These are phyloP conservation scores for Oryzias curvinotus DNA, from an alignment of 2,113 vertebrate genomes.

Conservation along the genomic window DNA sequence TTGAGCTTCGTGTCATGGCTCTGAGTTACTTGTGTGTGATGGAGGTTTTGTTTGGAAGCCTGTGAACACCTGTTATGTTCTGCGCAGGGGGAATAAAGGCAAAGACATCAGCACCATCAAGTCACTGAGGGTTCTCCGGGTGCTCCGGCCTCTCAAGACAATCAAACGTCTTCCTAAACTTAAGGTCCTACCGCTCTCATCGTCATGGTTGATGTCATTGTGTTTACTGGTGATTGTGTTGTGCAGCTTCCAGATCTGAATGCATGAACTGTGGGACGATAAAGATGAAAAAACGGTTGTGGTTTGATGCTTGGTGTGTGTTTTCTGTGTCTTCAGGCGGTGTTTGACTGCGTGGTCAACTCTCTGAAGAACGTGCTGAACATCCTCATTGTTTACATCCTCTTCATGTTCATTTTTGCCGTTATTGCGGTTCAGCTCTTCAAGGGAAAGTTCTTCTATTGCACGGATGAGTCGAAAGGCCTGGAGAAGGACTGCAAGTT, in stretches of 20 bases:
- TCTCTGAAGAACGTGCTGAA: constrained; percentile 97
- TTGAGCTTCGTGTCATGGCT: too few relatives aligned
- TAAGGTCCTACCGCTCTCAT: constrained; percentile 74
- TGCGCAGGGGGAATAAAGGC: constrained; percentile 91
- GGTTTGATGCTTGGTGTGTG: too few relatives aligned
- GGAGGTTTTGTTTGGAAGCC: too few relatives aligned
- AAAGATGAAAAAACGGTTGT: too few relatives aligned
- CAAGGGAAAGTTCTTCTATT: constrained; percentile 97
- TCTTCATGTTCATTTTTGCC: constrained; percentile 99
- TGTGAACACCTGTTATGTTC: constrained; percentile 40
- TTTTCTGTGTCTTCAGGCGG: constrained; percentile 79
- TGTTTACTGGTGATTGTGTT: too few relatives aligned
- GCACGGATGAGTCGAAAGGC: constrained; percentile 94
- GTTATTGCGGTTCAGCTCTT: constrained; percentile 98
- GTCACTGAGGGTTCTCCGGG: constrained; percentile 90
- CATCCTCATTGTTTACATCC: constrained; percentile 95
- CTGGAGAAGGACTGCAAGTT: constrained; percentile 97
- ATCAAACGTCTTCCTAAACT: constrained; percentile 95
- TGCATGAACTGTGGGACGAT: too few relatives aligned
- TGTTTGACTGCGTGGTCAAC: constrained; percentile 98
- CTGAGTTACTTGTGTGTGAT: too few relatives aligned
- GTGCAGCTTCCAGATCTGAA: too few relatives aligned
- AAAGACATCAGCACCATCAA: constrained; percentile 99
- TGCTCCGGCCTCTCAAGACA: constrained; percentile 92
- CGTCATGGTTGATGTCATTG: not conserved